These are phyloP conservation scores for Caenorhabditis imperialis DNA, from an alignment of 2,888 invertebrate species.

Conservation along the genomic window DNA sequence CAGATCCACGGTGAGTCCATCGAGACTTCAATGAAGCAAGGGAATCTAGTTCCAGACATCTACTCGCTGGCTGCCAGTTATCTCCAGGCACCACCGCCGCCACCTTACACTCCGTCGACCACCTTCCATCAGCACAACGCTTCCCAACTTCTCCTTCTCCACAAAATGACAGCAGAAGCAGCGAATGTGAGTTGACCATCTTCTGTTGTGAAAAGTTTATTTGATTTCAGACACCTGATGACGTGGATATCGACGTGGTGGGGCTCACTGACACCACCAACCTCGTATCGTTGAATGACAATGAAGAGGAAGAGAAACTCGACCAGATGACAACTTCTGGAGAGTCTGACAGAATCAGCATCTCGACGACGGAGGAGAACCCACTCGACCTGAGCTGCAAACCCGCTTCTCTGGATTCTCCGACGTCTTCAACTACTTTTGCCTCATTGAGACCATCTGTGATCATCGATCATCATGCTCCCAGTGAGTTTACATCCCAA, in stretches of 20 bases:
- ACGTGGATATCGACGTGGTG: slow-evolving; percentile 62
- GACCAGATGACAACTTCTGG: slow-evolving; percentile 21
- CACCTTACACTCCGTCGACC: slow-evolving; percentile 32
- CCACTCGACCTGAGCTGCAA: slow-evolving; percentile 53
- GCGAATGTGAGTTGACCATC: background rate
- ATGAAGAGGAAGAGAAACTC: slow-evolving; percentile 44
- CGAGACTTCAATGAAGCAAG: background rate
- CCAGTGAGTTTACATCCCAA: slow-evolving; percentile 1
- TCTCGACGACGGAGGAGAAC: slow-evolving; percentile 32
- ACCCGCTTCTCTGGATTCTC: slow-evolving; percentile 32
- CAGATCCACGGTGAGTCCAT: slow-evolving; percentile 35
- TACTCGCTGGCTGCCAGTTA: slow-evolving; percentile 42
- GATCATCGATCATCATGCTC: slow-evolving; percentile 43
- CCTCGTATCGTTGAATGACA: slow-evolving; percentile 43
- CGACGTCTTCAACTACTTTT: slow-evolving; percentile 23
- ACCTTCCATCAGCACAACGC: slow-evolving; percentile 38
- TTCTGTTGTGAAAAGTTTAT: background rate
- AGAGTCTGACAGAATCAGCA: slow-evolving; percentile 39
- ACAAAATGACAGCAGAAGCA: slow-evolving; percentile 42
- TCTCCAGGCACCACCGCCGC: slow-evolving; percentile 45
- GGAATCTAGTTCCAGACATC: slow-evolving; percentile 39
- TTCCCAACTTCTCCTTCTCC: slow-evolving; percentile 43
- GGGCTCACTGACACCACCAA: slow-evolving; percentile 53
- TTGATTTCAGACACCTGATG: slow-evolving; percentile 23
- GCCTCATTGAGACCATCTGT: slow-evolving; percentile 41